phyloP scores from a whole-genome alignment of 1,140 invertebrate species.

The Carcinoscorpius rotundicauda region DNA sequence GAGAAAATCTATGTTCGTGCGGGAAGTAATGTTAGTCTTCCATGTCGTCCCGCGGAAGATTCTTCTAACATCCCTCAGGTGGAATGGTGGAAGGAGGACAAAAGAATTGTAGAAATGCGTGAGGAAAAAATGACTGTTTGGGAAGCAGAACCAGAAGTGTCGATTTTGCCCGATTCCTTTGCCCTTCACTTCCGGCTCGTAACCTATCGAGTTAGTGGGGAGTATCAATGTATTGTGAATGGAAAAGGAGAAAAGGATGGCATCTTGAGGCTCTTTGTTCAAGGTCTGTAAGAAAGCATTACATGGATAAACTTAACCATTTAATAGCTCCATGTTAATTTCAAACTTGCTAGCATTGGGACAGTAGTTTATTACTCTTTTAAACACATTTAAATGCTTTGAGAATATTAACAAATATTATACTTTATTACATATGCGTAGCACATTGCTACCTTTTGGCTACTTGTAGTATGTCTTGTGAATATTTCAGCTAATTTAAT shows the following conservation, averaged over 20 bases:
- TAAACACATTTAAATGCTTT: no score
- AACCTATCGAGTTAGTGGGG: slow-evolving; percentile 45
- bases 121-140: slow-evolving; percentile 18
- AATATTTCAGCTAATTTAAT: no score
- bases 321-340: no score
- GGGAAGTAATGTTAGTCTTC: slow-evolving; percentile 20
- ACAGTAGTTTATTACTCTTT: no score
- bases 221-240: slow-evolving; percentile 54
- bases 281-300: slow-evolving; percentile 38
- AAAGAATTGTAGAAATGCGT: slow-evolving; percentile 22
- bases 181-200: slow-evolving; percentile 49
- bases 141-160: slow-evolving; percentile 31
- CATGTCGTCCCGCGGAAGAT: slow-evolving; percentile 5
- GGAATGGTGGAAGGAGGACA: slow-evolving; percentile 23
- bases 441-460: no score
- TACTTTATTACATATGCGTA: no score
- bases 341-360: no score
- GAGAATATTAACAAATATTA: no score
- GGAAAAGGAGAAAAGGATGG: slow-evolving; percentile 48
- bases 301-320: no score
- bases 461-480: no score
- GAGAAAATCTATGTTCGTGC: slow-evolving; percentile 14
- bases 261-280: slow-evolving; percentile 45
- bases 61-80: neutral
- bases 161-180: slow-evolving; percentile 45